These are phyloP conservation scores for Anoplius nigerrimus DNA, from an alignment of 2,888 invertebrate genomes.

Conservation along the genomic window DNA sequence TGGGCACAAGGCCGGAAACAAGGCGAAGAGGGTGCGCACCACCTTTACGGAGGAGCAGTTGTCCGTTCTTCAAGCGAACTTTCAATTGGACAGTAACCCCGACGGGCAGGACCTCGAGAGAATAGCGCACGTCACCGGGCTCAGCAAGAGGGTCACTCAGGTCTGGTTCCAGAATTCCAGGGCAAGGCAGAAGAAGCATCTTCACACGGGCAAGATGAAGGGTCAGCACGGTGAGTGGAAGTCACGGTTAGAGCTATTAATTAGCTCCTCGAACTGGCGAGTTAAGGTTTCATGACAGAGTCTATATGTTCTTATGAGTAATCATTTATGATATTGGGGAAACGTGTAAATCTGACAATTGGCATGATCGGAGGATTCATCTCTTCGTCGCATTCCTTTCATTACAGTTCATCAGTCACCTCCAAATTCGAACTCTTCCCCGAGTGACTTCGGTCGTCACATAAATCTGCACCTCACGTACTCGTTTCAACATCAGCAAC, in stretches of 20 bases:
- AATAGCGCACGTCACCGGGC: slow-evolving; percentile 97
- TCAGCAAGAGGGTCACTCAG: slow-evolving; percentile 96
- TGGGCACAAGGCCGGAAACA: slow-evolving; percentile 88
- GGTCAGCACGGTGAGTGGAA: slow-evolving; percentile 73
- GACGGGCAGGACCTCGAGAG: slow-evolving; percentile 98
- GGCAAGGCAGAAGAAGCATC: slow-evolving; percentile 95
- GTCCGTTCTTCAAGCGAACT: slow-evolving; percentile 97
- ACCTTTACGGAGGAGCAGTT: slow-evolving; percentile 99
- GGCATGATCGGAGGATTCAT: too few species aligned
- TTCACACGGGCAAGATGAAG: slow-evolving; percentile 86
- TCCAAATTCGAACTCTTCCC: slow-evolving; percentile 63
- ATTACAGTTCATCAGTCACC: slow-evolving; percentile 66
- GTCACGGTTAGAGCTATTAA: too few species aligned
- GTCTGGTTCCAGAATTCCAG: slow-evolving; percentile 98
- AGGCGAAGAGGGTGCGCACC: slow-evolving; percentile 97
- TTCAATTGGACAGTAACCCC: slow-evolving; percentile 98
- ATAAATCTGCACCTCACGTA: slow-evolving; percentile 93
- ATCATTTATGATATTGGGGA: too few species aligned
- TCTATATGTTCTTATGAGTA: too few species aligned
- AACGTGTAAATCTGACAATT: too few species aligned
- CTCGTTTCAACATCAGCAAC: slow-evolving; percentile 89
- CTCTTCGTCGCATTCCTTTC: background rate
- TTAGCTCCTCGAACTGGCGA: too few species aligned
- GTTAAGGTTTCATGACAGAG: too few species aligned
- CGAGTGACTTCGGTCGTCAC: slow-evolving; percentile 83